Conservation (phyloP, 1,140 invertebrate genomes). For the Drosophila carrolli region DNA sequence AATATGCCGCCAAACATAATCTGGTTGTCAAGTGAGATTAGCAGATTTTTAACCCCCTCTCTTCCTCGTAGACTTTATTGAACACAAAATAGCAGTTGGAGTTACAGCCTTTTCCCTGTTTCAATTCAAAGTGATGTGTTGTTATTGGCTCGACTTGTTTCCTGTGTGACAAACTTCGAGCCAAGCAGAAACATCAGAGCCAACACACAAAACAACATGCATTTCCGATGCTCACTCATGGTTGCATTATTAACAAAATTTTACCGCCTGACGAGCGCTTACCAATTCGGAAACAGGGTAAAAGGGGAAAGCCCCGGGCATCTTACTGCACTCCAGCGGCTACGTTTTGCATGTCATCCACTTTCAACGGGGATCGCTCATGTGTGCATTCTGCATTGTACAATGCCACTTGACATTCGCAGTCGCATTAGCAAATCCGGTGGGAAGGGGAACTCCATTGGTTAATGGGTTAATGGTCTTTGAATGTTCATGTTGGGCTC, state of each 20-base stretch:
- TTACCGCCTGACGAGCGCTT: slow-evolving; percentile 60
- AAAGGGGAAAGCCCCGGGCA: slow-evolving; percentile 26
- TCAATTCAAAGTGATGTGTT: background rate
- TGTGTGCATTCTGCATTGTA: slow-evolving; percentile 51
- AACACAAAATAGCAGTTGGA: slow-evolving; percentile 18
- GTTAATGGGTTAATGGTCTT: slow-evolving; percentile 45
- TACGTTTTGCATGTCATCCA: slow-evolving; percentile 54
- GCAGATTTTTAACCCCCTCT: slow-evolving; percentile 10
- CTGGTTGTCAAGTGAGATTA: slow-evolving; percentile 24
- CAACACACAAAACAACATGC: slow-evolving; percentile 43
- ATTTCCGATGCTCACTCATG: slow-evolving; percentile 49
- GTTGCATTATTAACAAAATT: slow-evolving; percentile 56
- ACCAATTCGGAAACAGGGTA: slow-evolving; percentile 14
- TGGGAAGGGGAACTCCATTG: slow-evolving; percentile 10
- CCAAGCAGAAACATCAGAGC: slow-evolving; percentile 1
- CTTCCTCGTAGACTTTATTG: background rate
- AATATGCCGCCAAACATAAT: slow-evolving; percentile 25
- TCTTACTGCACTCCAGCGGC: slow-evolving; percentile 64
- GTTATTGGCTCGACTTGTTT: slow-evolving; percentile 31
- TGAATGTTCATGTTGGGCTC: slow-evolving; percentile 26
- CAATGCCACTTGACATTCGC: slow-evolving; percentile 68
- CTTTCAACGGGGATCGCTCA: slow-evolving; percentile 53
- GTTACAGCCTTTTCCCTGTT: slow-evolving; percentile 12
- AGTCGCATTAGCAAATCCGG: slow-evolving; percentile 31
- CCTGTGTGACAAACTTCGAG: slow-evolving; percentile 29